phyloP scores from a whole-genome alignment of 2,113 vertebrate species.

The Bufo gargarizans region DNA sequence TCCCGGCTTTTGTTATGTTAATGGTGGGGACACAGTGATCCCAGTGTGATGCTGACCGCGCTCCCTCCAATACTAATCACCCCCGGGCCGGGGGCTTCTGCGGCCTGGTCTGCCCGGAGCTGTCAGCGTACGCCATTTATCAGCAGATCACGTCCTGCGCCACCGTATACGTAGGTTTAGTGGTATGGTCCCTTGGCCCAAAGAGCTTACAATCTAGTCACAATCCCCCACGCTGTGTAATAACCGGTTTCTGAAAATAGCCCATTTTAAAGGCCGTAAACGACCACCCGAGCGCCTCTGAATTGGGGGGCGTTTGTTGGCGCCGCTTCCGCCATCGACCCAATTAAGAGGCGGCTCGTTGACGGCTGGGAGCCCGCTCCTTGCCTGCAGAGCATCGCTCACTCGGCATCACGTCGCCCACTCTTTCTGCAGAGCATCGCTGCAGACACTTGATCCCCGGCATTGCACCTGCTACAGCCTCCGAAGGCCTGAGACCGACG shows the following conservation, averaged over 20 bases:
- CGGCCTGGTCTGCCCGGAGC: no score
- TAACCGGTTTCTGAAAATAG: background rate
- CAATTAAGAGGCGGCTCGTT: no score
- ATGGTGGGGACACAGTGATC: slow-evolving; percentile 26
- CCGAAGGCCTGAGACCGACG: background rate
- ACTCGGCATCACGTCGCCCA: background rate
- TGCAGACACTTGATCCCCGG: background rate
- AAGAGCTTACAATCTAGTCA: background rate
- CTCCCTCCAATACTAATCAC: background rate
- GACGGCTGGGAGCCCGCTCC: no score
- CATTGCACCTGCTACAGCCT: background rate
- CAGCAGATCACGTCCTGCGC: no score
- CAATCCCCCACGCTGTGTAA: background rate
- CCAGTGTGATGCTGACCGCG: background rate
- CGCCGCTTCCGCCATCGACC: no score
- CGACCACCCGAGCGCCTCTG: background rate
- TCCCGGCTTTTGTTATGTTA: slow-evolving; percentile 46
- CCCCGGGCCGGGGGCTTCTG: no score
- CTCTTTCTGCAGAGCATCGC: background rate
- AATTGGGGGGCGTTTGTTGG: no score
- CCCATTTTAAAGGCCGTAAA: background rate
- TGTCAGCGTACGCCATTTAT: no score
- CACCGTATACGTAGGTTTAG: no score
- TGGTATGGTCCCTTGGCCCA: background rate
- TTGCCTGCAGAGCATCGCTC: background rate